Evolutionary conservation across 2,797 vertebrate species (phyloP).

Genomic region (Catamblyrhynchus diadema): DNA sequence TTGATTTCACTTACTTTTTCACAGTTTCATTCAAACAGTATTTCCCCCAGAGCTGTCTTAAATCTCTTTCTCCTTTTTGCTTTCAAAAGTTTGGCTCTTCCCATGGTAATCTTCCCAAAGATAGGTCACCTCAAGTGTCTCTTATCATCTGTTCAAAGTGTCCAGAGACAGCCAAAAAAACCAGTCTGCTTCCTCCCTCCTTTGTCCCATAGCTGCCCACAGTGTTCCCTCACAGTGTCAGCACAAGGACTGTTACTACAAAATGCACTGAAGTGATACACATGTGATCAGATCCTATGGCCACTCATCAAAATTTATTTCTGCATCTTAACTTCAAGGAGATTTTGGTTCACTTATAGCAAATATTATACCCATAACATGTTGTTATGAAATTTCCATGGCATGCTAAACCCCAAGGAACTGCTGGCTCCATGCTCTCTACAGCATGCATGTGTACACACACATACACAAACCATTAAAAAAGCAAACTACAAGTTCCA

Average conservation of each 20-base stretch:
- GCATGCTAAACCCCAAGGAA: not conserved
- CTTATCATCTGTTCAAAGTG: not conserved
- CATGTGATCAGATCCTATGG: fast-evolving
- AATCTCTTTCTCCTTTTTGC: not conserved
- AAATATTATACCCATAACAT: not conserved
- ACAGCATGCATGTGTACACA: fast-evolving
- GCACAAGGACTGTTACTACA: not conserved
- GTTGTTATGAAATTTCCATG: fast-evolving
- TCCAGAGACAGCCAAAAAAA: not conserved
- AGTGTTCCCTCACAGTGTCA: not conserved
- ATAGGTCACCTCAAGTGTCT: not conserved
- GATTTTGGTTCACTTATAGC: not conserved
- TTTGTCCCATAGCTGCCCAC: not conserved
- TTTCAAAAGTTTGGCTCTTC: not conserved
- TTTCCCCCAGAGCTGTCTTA: not conserved
- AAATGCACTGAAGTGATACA: not conserved
- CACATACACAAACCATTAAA: not conserved
- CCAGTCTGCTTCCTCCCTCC: not conserved
- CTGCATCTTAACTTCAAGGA: not conserved
- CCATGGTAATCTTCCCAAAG: not conserved
- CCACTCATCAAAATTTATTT: not conserved
- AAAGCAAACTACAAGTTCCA: not conserved
- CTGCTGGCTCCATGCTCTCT: not conserved
- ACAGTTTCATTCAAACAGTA: not conserved
- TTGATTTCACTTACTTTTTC: not conserved